Conservation (phyloP, 35 echinoderm and acorn worm species). For the Hemicentrotus pulcherrimus region DNA sequence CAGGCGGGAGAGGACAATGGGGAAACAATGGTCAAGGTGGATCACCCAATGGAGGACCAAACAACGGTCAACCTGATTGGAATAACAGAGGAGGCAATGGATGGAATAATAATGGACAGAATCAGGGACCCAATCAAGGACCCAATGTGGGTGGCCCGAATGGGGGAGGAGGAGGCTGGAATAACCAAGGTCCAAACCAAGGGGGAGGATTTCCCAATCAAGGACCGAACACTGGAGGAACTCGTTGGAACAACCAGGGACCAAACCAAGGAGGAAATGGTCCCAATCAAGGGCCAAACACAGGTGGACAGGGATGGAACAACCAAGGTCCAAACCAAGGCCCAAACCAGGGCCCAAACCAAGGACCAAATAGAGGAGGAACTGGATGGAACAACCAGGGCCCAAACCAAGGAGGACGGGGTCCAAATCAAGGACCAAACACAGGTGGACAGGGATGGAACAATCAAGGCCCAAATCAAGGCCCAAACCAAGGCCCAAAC, state of each 20-base stretch:
- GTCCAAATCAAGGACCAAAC: neutral
- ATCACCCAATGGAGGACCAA: neutral
- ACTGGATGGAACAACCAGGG: neutral
- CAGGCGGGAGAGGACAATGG: neutral
- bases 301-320: neutral
- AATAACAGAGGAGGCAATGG: neutral
- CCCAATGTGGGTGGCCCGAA: neutral
- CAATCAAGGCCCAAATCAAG: neutral
- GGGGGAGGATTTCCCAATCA: neutral
- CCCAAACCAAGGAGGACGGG: neutral
- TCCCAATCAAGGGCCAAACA: neutral
- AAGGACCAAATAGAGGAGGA: no score
- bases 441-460: neutral
- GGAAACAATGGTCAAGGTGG: neutral
- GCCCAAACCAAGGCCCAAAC: no score
- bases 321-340: neutral
- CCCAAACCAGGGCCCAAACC: no score
- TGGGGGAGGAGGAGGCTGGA: neutral
- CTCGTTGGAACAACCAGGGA: neutral
- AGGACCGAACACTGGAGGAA: neutral
- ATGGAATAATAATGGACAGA: constrained; percentile 5
- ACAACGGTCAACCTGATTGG: neutral
- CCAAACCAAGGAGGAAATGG: neutral
- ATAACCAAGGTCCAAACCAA: neutral
- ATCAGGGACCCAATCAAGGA: neutral